These are phyloP conservation scores for Orchestes rusci DNA, from an alignment of 2,888 invertebrate genomes.

Conservation along the genomic window DNA sequence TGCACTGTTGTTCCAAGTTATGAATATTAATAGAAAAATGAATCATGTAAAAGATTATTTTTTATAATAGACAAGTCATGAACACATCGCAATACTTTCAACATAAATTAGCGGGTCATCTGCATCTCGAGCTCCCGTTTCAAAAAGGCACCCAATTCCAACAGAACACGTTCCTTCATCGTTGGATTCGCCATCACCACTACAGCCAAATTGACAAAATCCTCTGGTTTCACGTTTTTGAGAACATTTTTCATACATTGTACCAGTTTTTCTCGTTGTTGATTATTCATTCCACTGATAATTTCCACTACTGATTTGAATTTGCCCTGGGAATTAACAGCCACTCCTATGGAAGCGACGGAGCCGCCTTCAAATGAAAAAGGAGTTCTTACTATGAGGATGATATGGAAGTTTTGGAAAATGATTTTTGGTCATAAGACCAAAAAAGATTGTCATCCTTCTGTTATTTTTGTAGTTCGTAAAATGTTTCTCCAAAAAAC, in stretches of 20 bases:
- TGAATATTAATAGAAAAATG: too few relatives aligned
- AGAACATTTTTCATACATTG: conserved; percentile 28
- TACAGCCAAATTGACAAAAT: conserved; percentile 28
- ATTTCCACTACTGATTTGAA: conserved; percentile 38
- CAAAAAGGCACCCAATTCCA: conserved; percentile 32
- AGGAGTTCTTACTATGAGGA: too few relatives aligned
- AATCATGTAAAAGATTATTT: too few relatives aligned
- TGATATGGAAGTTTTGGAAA: too few relatives aligned
- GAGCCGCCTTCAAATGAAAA: conserved; percentile 36
- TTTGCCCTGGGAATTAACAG: conserved; percentile 31
- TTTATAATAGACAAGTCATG: too few relatives aligned
- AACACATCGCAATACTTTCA: too few relatives aligned
- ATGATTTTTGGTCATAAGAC: too few relatives aligned
- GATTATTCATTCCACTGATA: conserved; percentile 34
- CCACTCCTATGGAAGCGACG: conserved; percentile 34
- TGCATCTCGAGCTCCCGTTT: conserved; percentile 31
- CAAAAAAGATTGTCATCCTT: too few relatives aligned
- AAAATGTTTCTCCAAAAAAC: too few relatives aligned
- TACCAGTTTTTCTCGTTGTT: conserved; percentile 32
- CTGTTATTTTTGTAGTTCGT: too few relatives aligned
- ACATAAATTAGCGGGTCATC: conserved; percentile 17
- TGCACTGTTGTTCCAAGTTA: too few relatives aligned
- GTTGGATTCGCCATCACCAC: conserved; percentile 29
- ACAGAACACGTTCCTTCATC: conserved; percentile 30
- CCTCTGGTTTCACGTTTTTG: conserved; percentile 30